phyloP scores from a whole-genome alignment of 2,113 vertebrate species.

The Podarcis cretensis region DNA sequence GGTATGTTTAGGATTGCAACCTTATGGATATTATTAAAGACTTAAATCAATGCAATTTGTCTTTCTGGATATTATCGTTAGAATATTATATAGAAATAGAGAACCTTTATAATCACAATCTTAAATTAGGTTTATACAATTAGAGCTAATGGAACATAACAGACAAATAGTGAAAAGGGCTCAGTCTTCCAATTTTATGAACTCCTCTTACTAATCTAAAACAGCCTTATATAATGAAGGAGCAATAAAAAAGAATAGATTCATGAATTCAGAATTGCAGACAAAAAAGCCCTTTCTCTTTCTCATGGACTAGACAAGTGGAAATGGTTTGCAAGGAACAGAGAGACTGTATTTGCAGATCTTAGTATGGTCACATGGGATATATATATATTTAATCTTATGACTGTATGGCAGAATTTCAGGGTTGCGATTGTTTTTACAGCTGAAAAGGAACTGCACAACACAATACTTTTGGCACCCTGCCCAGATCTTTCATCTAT shows the following conservation, averaged over 20 bases:
- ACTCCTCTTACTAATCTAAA: slow-evolving; percentile 15
- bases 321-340: slow-evolving; percentile 29
- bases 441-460: slow-evolving; percentile 70
- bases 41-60: background rate
- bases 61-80: background rate
- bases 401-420: slow-evolving; percentile 64
- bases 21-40: background rate
- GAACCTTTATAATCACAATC: background rate
- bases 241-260: slow-evolving; percentile 25
- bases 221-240: slow-evolving; percentile 21
- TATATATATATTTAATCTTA: slow-evolving; percentile 50
- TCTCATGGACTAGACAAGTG: slow-evolving; percentile 15
- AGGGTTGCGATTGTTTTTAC: slow-evolving; percentile 72
- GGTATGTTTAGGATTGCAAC: background rate
- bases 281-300: slow-evolving; percentile 13
- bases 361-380: slow-evolving; percentile 44
- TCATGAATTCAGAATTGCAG: slow-evolving; percentile 12
- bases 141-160: slow-evolving; percentile 5
- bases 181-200: slow-evolving; percentile 22
- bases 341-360: slow-evolving; percentile 54
- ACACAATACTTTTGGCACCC: slow-evolving; percentile 67
- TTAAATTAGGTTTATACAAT: slow-evolving; percentile 7
- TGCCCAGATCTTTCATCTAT: slow-evolving; percentile 63
- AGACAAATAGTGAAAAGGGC: slow-evolving; percentile 6
- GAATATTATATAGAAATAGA: slow-evolving; percentile 13